Percentiles rank a stretch among this genome's conserved stretches.
These are phyloP conservation scores for Arenaria interpres DNA, from an alignment of 2,113 vertebrate genomes.

Conservation along the genomic window DNA sequence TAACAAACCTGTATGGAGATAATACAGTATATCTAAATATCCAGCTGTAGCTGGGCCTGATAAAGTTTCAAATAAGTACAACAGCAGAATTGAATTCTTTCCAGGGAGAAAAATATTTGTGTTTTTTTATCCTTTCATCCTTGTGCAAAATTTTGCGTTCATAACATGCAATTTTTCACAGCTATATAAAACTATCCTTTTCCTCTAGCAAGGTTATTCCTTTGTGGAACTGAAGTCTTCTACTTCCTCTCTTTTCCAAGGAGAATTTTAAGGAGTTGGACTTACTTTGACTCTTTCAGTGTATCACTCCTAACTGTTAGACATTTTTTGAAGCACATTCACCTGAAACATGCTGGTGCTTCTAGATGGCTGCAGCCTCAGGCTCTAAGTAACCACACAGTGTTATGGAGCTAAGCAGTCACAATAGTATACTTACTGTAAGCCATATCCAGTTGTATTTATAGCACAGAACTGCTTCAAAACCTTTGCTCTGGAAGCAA, in stretches of 20 bases:
- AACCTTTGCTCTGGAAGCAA: not conserved
- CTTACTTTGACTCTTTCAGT: not conserved
- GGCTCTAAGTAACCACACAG: not conserved
- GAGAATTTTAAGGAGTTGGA: not conserved
- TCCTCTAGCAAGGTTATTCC: not conserved
- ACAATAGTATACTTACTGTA: not conserved
- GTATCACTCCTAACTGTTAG: not conserved
- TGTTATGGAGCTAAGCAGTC: not conserved
- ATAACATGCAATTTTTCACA: not conserved
- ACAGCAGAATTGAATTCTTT: not conserved
- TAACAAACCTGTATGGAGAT: not conserved
- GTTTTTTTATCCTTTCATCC: not conserved
- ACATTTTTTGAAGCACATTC: not conserved
- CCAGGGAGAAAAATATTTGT: not conserved
- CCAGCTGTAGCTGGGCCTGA: rapidly evolving
- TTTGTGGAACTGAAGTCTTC: not conserved
- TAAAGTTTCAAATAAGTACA: not conserved
- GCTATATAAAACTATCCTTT: not conserved
- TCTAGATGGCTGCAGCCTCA: not conserved
- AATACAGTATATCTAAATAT: not conserved
- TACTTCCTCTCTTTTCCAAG: not conserved
- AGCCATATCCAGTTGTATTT: not conserved
- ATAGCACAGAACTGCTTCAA: not conserved
- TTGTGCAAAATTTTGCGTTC: not conserved
- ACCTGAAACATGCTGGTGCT: not conserved